Conservation (phyloP, 2,888 invertebrate species). For the Drosophila glabriapex region DNA sequence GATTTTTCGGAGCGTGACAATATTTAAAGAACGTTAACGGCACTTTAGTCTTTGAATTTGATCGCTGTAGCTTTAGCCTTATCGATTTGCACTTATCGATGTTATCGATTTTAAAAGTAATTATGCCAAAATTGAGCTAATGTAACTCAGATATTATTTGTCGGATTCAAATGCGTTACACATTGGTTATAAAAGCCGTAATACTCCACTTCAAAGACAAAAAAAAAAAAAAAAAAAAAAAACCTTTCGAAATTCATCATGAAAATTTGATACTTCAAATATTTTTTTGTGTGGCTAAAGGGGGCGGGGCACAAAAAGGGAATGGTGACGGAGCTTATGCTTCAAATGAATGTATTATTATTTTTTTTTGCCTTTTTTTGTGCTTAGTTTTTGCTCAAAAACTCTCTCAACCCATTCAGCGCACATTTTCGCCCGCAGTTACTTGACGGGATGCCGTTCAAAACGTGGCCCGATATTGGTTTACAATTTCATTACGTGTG, state of each 20-base stretch:
- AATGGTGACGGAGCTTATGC: constrained; percentile 21
- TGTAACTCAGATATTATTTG: background rate
- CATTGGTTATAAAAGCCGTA: background rate
- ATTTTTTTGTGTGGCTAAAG: background rate
- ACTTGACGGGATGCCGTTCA: constrained; percentile 9
- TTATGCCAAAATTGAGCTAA: background rate
- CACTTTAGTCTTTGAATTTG: too few relatives aligned
- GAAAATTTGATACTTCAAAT: constrained; percentile 49
- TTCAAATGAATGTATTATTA: constrained; percentile 22
- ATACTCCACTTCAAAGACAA: background rate
- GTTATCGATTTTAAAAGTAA: background rate
- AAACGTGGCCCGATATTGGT: constrained; percentile 68
- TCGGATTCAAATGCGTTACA: background rate
- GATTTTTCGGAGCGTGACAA: background rate
- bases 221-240: background rate
- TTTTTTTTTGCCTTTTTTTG: background rate
- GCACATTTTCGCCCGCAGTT: constrained; percentile 6
- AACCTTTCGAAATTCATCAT: constrained; percentile 27
- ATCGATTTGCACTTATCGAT: background rate
- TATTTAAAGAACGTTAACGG: background rate
- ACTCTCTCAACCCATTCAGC: constrained; percentile 16
- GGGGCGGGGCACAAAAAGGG: background rate
- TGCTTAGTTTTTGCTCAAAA: constrained; percentile 5
- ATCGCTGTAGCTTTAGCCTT: background rate
- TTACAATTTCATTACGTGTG: constrained; percentile 57